phyloP scores from a whole-genome alignment of 2,888 invertebrate species.

The Blera fallax region DNA sequence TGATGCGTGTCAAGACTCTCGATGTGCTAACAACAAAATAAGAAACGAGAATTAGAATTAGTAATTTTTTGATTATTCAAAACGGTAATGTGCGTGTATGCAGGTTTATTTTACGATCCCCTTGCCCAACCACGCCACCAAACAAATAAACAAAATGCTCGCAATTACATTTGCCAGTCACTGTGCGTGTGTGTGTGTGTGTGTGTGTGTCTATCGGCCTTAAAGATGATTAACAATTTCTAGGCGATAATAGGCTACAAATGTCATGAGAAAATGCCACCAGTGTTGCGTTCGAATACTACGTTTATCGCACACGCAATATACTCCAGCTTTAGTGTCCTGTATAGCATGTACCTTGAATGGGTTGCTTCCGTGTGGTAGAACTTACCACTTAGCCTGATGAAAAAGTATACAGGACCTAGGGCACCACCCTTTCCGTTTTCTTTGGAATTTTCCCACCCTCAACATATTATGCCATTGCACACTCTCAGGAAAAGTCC shows the following conservation, averaged over 20 bases:
- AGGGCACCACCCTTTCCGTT: background rate
- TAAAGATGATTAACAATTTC: constrained; percentile 38
- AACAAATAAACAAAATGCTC: constrained; percentile 30
- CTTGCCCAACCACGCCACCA: background rate
- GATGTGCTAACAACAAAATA: constrained; percentile 32
- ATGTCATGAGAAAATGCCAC: constrained; percentile 24
- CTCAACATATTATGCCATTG: background rate
- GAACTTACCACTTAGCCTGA: constrained; percentile 29
- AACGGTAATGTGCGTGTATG: constrained; percentile 62
- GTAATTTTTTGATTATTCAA: constrained; percentile 57
- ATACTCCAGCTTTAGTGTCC: background rate
- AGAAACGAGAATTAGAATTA: constrained; percentile 29
- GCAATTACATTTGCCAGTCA: constrained; percentile 16
- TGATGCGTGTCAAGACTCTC: constrained; percentile 15
- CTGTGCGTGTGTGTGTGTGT: background rate
- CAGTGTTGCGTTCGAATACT: background rate
- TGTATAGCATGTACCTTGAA: background rate
- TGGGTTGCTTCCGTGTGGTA: constrained; percentile 11
- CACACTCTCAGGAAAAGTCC: background rate
- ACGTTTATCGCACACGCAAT: constrained; percentile 4
- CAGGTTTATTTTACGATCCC: background rate
- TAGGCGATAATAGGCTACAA: constrained; percentile 37
- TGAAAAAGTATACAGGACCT: constrained; percentile 36
- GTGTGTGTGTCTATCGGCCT: constrained; percentile 1
- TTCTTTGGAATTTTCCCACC: background rate